A percentile compares a stretch with the other conserved stretches of the same genome.
Conservation (phyloP, 2,797 vertebrate species). For the Hemitrygon akajei region DNA sequence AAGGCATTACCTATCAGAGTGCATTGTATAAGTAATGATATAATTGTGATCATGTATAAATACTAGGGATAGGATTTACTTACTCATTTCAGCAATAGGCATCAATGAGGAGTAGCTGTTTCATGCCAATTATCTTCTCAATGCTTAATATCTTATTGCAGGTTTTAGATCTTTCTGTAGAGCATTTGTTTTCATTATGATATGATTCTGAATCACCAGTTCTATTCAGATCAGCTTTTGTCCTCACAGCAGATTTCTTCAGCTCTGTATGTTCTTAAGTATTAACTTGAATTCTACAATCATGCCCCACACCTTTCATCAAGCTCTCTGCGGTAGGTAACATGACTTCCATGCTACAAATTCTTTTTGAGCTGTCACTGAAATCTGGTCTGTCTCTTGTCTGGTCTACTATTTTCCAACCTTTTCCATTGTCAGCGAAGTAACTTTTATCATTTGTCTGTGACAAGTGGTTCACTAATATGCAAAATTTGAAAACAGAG, state of each 20-base stretch:
- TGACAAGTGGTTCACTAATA: background rate
- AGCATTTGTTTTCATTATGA: background rate
- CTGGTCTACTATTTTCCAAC: background rate
- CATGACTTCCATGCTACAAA: background rate
- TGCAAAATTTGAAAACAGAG: constrained; percentile 9
- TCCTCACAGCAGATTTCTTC: background rate
- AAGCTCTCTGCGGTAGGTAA: background rate
- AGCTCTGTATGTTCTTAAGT: background rate
- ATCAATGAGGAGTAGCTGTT: background rate
- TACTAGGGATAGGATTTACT: background rate
- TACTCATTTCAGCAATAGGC: background rate
- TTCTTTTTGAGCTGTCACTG: constrained; percentile 8
- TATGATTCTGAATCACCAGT: background rate
- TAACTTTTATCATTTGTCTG: background rate
- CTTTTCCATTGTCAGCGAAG: background rate
- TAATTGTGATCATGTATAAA: background rate
- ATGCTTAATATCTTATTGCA: background rate
- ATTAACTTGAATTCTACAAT: background rate
- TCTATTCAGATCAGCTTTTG: background rate
- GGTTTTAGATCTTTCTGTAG: background rate
- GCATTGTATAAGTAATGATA: background rate
- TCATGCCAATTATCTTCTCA: background rate
- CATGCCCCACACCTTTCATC: background rate
- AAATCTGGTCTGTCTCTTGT: background rate
- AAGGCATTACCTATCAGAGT: background rate